These are phyloP conservation scores for Heliconius congener DNA, from an alignment of 1,140 invertebrate genomes.

Conservation along the genomic window DNA sequence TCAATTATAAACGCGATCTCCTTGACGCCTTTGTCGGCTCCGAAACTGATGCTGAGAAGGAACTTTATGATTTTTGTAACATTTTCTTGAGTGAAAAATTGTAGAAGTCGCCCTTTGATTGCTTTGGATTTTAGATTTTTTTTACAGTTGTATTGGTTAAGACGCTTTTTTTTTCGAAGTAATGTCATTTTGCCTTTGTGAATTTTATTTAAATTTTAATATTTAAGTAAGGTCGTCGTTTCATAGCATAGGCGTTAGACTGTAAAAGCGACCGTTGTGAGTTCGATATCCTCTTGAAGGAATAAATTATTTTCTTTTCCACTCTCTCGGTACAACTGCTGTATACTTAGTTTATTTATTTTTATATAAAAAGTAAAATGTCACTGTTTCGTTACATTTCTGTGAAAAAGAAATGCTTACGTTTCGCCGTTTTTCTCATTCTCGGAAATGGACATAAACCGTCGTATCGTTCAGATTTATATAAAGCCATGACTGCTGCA, in stretches of 20 bases:
- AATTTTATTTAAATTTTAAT: no score
- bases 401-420: not conserved
- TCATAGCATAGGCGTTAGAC: no score
- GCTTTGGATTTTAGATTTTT: not conserved
- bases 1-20: slow-evolving; percentile 23
- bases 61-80: not conserved
- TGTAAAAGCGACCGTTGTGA: no score
- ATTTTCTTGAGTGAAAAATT: not conserved
- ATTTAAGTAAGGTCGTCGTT: no score
- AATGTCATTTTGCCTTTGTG: no score
- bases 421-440: not conserved
- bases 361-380: not conserved
- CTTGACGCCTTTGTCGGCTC: not conserved
- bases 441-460: slow-evolving; percentile 2
- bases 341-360: not conserved
- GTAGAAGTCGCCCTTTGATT: not conserved
- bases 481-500: not conserved
- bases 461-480: slow-evolving; percentile 1
- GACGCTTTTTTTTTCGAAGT: no score
- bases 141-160: no score
- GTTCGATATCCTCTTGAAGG: no score
- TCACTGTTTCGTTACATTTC: not conserved
- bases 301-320: no score
- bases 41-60: not conserved
- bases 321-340: no score